Evolutionary conservation across 2,888 invertebrate species (phyloP).

Genomic region (Arge pagana): DNA sequence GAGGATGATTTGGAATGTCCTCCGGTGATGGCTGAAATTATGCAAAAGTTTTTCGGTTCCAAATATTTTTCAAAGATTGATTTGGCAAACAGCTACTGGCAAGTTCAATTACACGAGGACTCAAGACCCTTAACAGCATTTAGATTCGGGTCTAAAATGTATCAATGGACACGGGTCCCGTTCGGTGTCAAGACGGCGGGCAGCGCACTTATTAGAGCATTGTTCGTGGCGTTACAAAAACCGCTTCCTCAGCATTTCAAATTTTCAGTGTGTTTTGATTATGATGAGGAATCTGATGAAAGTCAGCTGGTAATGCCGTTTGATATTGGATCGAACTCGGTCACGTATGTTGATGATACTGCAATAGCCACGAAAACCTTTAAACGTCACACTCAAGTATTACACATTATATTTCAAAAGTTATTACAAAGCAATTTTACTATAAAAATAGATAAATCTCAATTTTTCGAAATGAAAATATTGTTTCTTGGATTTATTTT

Average conservation of each 20-base stretch:
- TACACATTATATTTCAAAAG: constrained; percentile 29
- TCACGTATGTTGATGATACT: constrained; percentile 41
- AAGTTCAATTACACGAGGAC: constrained; percentile 28
- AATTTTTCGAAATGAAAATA: constrained; percentile 21
- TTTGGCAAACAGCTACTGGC: constrained; percentile 37
- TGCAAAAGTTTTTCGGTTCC: constrained; percentile 27
- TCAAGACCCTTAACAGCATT: constrained; percentile 32
- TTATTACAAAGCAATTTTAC: constrained; percentile 32
- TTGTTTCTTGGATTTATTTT: constrained; percentile 4
- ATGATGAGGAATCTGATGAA: no score
- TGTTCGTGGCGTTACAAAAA: constrained; percentile 31
- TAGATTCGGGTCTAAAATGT: constrained; percentile 26
- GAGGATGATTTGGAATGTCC: constrained; percentile 39
- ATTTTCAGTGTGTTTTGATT: no score
- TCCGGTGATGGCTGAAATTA: constrained; percentile 31
- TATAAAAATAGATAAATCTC: constrained; percentile 32
- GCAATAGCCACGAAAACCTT: constrained; percentile 33
- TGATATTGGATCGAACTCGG: no score
- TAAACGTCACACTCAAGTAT: constrained; percentile 32
- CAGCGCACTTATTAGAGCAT: constrained; percentile 24
- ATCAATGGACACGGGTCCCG: constrained; percentile 31
- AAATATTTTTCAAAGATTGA: constrained; percentile 31
- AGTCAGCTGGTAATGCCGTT: no score
- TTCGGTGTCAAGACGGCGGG: constrained; percentile 37
- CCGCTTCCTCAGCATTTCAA: no score